A percentile compares a stretch with the other conserved stretches of the same genome.
Evolutionary conservation across 37 sponge, comb jelly and placozoan genomes (phyloP).

Genomic region (Chondrilla cf. caribensis): DNA sequence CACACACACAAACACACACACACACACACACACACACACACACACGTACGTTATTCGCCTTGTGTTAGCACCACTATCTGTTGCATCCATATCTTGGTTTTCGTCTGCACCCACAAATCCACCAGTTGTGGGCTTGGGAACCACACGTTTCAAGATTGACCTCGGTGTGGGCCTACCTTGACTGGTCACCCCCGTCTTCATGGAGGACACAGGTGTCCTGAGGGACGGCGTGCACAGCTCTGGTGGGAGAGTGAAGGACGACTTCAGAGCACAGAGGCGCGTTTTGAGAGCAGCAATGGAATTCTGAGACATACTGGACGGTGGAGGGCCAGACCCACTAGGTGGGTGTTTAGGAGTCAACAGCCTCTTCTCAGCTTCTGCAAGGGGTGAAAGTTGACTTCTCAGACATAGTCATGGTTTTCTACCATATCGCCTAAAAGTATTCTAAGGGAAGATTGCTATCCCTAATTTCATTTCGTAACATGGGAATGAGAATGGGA

Average conservation of each 20-base stretch:
- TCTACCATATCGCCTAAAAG: no score
- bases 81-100: not conserved
- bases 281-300: not conserved
- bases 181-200: not conserved
- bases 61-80: not conserved
- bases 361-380: no score
- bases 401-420: no score
- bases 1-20: no score
- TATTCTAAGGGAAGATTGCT: no score
- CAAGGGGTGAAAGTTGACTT: no score
- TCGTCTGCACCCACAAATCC: not conserved
- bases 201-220: not conserved
- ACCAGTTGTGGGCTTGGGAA: not conserved
- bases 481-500: no score
- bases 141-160: not conserved
- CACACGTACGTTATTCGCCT: slow-evolving; percentile 19
- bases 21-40: no score
- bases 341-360: no score
- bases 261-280: not conserved
- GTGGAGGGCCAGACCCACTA: no score
- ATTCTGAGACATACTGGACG: no score
- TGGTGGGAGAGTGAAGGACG: slow-evolving; percentile 11
- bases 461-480: no score
- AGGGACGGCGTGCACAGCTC: slow-evolving; percentile 7
- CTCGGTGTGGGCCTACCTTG: slow-evolving; percentile 13